Percentiles rank a stretch among this genome's conserved stretches.
Conservation (phyloP, 2,113 vertebrate species). For the Erythrocercus mccallii region DNA sequence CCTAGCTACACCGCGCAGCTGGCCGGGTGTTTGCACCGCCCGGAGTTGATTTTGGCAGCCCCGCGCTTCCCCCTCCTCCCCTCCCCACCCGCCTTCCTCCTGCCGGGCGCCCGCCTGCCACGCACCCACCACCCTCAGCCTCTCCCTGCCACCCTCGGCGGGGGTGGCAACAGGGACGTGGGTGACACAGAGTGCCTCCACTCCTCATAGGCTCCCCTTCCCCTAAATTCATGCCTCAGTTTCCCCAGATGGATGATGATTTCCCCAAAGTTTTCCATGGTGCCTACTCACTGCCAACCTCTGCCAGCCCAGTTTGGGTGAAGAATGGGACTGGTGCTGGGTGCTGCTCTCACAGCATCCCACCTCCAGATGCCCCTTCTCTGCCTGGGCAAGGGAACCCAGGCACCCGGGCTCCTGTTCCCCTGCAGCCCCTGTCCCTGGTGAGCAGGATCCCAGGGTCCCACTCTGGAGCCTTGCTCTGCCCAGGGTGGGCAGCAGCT, state of each 20-base stretch:
- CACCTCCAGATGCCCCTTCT: background rate
- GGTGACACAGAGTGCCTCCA: background rate
- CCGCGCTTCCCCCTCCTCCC: background rate
- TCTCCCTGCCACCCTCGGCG: fast-evolving
- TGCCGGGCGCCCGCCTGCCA: background rate
- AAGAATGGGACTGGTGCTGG: background rate
- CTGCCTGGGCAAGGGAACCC: background rate
- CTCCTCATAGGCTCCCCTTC: background rate
- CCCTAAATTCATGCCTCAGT: background rate
- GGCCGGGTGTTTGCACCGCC: conserved; percentile 56
- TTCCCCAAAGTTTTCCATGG: background rate
- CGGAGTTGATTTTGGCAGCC: conserved; percentile 60
- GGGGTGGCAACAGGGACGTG: background rate
- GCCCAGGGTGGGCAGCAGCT: background rate
- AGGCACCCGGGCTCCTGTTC: fast-evolving
- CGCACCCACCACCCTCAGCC: background rate
- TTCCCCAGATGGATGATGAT: background rate
- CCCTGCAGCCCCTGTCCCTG: background rate
- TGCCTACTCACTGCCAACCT: background rate
- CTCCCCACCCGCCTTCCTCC: background rate
- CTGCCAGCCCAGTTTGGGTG: background rate
- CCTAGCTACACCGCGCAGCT: conserved; percentile 58
- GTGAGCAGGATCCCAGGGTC: background rate
- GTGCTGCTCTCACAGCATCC: background rate
- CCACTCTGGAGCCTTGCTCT: background rate